Evolutionary conservation across 92 coral and sea anemone species (phyloP), one percentile per base, ranked within the genome.

Genomic region (Zoanthus sociatus): DNA sequence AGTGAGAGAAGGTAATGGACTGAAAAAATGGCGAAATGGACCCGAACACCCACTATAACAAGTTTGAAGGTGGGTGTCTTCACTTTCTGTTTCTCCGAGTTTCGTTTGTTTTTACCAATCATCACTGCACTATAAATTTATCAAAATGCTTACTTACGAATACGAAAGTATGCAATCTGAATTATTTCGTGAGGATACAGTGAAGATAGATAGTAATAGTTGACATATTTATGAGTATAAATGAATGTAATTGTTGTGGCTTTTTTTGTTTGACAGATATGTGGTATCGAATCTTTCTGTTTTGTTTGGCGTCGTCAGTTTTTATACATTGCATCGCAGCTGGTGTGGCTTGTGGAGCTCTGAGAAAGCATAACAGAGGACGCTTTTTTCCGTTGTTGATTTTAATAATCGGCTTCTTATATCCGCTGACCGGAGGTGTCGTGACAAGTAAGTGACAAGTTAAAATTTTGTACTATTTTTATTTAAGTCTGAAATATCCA

Each of bases 261-360:
- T 44, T 31, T 63, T 86, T 21, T 69, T 73, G 58, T 42, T 26
- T 84, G 67, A 51, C 90, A 97, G 99, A 87, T 63, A 97, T 97
- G 99, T 97, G 99, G 99, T 97, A 95, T 88, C 94, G 87, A 84
- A 94, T 97, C 47, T 95, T 97, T 78, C 87, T 95, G 74, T 95
- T 92, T 93, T 93, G 98, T 90, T 82, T 97, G 54, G 99, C 94
- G 75, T 92, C 97, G 16, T 97, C 99, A 63, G 98, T 97, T 67
- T 90, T 97, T 54, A 97, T 97, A 56, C 99, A 97, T 89, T 97
- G 98, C 68, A 87, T 97, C 73, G 98, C 96, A 48, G 98, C 98
- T 30, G 87, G 95, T 78, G 89, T 97, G 78, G 98, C 99, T 48
- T 97, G 90, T 86, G 89, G 88, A 32, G 90, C 97, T 7, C 90